Evolutionary conservation across 2,888 invertebrate genomes (phyloP).

Genomic region (Beris morrisii): DNA sequence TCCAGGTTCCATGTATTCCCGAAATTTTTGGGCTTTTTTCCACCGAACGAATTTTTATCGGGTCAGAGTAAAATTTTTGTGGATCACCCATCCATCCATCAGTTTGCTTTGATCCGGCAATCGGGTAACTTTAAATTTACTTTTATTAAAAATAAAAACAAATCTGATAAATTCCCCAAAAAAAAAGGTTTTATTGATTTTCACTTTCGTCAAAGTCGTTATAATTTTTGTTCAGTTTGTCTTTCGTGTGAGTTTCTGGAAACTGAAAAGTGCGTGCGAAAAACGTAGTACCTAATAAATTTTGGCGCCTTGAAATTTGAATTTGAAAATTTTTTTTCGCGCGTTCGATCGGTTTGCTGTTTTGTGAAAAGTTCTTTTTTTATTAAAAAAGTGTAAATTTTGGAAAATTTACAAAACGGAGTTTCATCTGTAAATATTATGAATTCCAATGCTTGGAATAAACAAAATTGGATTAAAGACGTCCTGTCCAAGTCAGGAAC

Average conservation of each 20-base stretch:
- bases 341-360: neutral
- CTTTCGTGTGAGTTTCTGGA: no score
- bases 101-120: conserved; percentile 48
- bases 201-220: neutral
- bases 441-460: conserved; percentile 49
- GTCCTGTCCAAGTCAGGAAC: conserved; percentile 57
- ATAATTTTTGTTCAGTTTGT: neutral
- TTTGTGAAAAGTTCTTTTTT: neutral
- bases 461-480: conserved; percentile 60
- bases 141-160: neutral
- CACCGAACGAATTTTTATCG: neutral
- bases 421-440: conserved; percentile 15
- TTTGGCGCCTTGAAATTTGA: no score
- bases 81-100: conserved; percentile 48
- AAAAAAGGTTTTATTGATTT: conserved; percentile 22
- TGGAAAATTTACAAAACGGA: conserved; percentile 23
- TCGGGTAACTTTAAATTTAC: conserved; percentile 39
- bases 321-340: no score
- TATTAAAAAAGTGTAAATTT: conserved; percentile 4
- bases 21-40: no score
- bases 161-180: no score
- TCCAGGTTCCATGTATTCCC: no score
- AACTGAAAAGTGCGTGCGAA: no score
- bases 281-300: no score
- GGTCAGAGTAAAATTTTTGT: conserved; percentile 41